These are phyloP conservation scores for Periophthalmus modestus DNA, from an alignment of 2,113 vertebrate genomes.

Conservation along the genomic window DNA sequence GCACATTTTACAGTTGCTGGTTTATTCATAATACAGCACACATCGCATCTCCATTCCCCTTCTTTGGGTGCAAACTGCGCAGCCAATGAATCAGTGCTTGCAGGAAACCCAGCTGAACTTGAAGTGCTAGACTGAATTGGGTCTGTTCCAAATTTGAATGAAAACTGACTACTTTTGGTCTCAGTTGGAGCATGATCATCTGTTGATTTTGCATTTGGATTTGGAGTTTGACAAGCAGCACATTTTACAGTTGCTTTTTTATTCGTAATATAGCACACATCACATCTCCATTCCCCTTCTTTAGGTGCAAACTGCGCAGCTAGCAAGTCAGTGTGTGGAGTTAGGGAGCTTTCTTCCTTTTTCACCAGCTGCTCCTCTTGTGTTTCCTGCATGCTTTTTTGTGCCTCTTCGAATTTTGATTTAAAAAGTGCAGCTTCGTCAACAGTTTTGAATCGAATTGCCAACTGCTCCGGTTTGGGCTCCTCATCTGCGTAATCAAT, in stretches of 20 bases:
- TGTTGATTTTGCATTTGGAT: conserved; percentile 60
- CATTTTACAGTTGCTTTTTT: conserved; percentile 71
- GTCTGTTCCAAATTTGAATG: conserved; percentile 79
- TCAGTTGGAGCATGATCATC: conserved; percentile 46
- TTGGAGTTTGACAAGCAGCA: conserved; percentile 75
- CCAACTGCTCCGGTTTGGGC: conserved; percentile 91
- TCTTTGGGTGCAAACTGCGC: conserved; percentile 81
- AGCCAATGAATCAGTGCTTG: conserved; percentile 52
- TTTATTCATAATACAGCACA: conserved; percentile 82
- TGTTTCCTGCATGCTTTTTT: conserved; percentile 72
- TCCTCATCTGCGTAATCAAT: conserved; percentile 95
- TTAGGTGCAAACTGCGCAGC: conserved; percentile 80
- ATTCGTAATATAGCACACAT: conserved; percentile 81
- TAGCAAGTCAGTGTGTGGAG: conserved; percentile 40
- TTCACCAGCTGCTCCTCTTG: conserved; percentile 29
- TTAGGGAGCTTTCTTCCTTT: conserved; percentile 34
- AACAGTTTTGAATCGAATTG: conserved; percentile 94
- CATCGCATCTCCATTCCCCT: conserved; percentile 84
- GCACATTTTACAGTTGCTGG: conserved; percentile 71
- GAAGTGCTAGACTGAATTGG: conserved; percentile 44
- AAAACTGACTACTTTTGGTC: conserved; percentile 54
- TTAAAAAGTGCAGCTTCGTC: conserved; percentile 95
- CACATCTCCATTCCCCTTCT: conserved; percentile 86
- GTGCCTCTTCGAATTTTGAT: conserved; percentile 90
- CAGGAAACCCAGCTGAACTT: conserved; percentile 31